Percentiles rank a stretch among this genome's conserved stretches.
phyloP scores from a whole-genome alignment of 2,113 vertebrate species.

The Microcebus jonahi region DNA sequence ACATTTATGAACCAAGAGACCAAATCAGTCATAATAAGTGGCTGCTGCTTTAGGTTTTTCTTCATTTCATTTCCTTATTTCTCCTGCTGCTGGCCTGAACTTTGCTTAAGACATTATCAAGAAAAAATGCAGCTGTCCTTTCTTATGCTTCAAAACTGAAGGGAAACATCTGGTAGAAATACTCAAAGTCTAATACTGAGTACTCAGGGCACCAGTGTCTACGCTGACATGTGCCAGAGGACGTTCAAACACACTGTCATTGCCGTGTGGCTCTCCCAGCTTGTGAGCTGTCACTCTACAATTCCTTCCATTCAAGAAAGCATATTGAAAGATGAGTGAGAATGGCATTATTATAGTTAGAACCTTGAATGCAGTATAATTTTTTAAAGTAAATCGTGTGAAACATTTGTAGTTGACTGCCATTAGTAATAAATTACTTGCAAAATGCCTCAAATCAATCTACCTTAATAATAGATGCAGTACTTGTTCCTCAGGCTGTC shows the following conservation, averaged over 20 bases:
- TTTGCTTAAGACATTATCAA: not conserved
- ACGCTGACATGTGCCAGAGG: not conserved
- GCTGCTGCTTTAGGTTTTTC: not conserved
- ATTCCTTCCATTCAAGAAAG: not conserved
- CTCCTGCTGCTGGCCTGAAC: not conserved
- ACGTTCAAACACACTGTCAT: not conserved
- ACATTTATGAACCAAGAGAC: not conserved
- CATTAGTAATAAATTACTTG: not conserved
- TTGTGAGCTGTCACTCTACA: not conserved
- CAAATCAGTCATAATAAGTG: not conserved
- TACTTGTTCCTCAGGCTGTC: not conserved
- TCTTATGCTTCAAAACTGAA: not conserved
- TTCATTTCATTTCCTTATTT: not conserved
- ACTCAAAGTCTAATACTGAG: not conserved
- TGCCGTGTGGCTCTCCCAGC: not conserved
- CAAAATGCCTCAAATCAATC: not conserved
- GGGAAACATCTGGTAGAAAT: not conserved
- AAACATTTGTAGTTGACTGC: conserved; percentile 6
- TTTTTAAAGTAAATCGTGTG: conserved; percentile 18
- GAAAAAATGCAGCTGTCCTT: not conserved
- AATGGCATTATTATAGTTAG: not conserved
- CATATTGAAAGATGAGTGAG: not conserved
- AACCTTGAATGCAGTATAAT: not conserved
- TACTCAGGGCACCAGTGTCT: not conserved
- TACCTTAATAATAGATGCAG: not conserved